Conservation (phyloP, 2,113 vertebrate species). For the Furnarius figulus region DNA sequence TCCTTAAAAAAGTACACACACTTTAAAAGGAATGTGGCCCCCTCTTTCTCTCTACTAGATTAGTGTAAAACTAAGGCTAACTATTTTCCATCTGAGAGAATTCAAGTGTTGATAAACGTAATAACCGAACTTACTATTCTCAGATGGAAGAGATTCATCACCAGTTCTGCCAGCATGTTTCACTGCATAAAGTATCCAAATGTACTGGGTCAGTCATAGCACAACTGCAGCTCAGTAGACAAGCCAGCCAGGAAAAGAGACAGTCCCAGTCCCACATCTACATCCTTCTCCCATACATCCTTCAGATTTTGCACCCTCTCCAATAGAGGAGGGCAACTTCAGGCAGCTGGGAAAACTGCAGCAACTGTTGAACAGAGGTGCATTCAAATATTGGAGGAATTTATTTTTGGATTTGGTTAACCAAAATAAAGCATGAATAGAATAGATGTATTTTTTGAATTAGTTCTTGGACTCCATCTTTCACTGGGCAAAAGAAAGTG, state of each 20-base stretch:
- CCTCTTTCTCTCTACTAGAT: background rate
- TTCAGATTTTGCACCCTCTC: background rate
- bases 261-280: background rate
- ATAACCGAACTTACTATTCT: background rate
- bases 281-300: background rate
- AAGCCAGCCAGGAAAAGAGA: background rate
- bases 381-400: background rate
- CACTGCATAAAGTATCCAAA: background rate
- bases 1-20: background rate
- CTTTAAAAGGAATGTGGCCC: background rate
- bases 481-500: background rate
- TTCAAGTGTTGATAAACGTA: background rate
- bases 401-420: background rate
- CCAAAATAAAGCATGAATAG: background rate
- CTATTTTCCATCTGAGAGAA: background rate
- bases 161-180: background rate
- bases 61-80: background rate
- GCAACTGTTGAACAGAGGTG: background rate
- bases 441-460: background rate
- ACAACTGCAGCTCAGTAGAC: background rate
- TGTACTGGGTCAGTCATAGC: background rate
- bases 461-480: background rate
- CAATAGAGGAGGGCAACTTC: fast-evolving
- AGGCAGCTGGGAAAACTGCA: background rate
- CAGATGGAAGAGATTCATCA: background rate